Evolutionary conservation across 1,140 invertebrate genomes (phyloP), one percentile per base, ranked within the genome.

Genomic region (Bursaphelenchus mucronatus): DNA sequence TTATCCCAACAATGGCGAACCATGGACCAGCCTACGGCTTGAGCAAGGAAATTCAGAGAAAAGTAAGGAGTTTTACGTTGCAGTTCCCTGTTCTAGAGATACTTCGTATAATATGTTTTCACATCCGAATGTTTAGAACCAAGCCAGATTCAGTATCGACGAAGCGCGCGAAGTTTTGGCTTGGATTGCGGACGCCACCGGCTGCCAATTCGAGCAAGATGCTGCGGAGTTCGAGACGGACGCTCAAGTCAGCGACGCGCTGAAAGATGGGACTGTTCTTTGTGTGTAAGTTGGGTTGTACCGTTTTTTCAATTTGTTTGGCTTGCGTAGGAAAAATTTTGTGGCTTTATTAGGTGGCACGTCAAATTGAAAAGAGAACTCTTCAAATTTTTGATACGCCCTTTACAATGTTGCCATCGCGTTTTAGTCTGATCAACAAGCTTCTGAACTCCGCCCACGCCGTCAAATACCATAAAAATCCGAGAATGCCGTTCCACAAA

Each of bases 21-120:
- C 84, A 85, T 70, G 85, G 85, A 65, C 85, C 85, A 55, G 76
- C 82, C n/a, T 86, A 86, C 74, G 85, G 85, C 64, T 76, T 86
- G 21, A 86, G 85, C 70, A 74, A 85, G 19, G 85, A 86, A 71
- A 82, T 85, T 61, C 82, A 85, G 70, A 79, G 85, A 75, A 86
- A 86, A 80, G 85, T 86, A 79, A 68, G 67, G 61, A 54, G 13
- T 40, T 54, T n/a, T 47, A 44, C 8, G 17, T 17, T 46, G 30
- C 2, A 30, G 70, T 55, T 78, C 53, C 30, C 44, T 10, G 41
- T 43, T 39, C 13, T 40, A 21, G 47, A 56, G 57, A 15, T 55
- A 64, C 49, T 44, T 61, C 11, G 56, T 13, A 67, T 15, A 63
- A 61, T 58, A 55, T 69, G n/a, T n/a, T n/a, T n/a, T n/a, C n/a